phyloP scores from a whole-genome alignment of 2,797 vertebrate genomes.

The Anas capensis region DNA sequence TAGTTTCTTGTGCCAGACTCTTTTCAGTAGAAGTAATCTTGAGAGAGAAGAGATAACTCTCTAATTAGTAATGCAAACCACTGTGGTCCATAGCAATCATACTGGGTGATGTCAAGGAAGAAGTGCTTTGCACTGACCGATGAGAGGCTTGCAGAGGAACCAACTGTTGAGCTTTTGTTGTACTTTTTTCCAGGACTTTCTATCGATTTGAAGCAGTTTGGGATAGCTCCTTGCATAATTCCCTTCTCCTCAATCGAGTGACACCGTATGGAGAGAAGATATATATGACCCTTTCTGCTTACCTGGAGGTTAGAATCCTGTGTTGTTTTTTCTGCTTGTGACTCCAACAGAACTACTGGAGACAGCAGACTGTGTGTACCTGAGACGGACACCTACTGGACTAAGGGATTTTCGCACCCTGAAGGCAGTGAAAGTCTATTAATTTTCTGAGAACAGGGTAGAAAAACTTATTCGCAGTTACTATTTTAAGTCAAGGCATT shows the following conservation, averaged over 20 bases:
- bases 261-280: conserved; percentile 98
- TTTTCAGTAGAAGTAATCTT: background rate
- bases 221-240: conserved; percentile 99
- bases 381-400: accelerated
- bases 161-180: background rate
- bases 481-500: no score
- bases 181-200: conserved; percentile 86
- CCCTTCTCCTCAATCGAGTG: conserved; percentile 94
- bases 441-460: background rate
- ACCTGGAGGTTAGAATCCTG: conserved; percentile 89
- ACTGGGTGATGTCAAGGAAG: background rate
- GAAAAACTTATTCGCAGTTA: background rate
- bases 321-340: background rate
- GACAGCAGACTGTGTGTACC: background rate
- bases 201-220: conserved; percentile 98
- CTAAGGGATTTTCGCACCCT: background rate
- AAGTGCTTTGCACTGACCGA: background rate
- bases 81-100: background rate
- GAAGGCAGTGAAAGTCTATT: background rate
- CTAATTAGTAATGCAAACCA: background rate
- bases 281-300: conserved; percentile 97
- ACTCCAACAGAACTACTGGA: background rate
- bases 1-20: background rate
- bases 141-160: background rate
- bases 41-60: background rate